A percentile compares a stretch with the other conserved stretches of the same genome.
These are phyloP conservation scores for Pristionchus mayeri DNA, from an alignment of 2,888 invertebrate species.

Conservation along the genomic window DNA sequence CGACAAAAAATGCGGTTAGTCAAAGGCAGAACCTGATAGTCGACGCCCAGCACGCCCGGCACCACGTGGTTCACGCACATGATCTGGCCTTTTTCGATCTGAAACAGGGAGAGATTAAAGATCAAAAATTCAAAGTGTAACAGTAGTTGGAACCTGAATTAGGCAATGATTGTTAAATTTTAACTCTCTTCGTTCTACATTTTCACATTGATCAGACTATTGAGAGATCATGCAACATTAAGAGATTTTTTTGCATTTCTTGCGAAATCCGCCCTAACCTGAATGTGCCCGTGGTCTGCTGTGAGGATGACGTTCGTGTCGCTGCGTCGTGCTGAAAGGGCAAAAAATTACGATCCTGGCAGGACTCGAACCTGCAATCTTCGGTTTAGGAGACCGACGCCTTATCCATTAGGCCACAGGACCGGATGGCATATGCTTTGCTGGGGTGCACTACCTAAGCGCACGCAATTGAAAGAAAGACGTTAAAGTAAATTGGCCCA, in stretches of 20 bases:
- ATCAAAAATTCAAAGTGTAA: neutral
- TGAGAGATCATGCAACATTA: too few species aligned
- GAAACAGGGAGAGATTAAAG: neutral
- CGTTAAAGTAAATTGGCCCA: too few species aligned
- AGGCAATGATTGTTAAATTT: too few species aligned
- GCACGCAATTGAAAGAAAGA: too few species aligned
- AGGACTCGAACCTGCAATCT: slow-evolving; percentile 65
- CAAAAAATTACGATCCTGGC: slow-evolving; percentile 53
- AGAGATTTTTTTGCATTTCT: too few species aligned
- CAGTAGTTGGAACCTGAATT: too few species aligned
- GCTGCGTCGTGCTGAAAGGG: neutral
- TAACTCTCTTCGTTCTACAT: too few species aligned
- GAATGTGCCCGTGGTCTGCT: slow-evolving; percentile 78
- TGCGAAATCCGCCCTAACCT: too few species aligned
- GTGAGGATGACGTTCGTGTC: slow-evolving; percentile 77
- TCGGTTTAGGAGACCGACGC: slow-evolving; percentile 69
- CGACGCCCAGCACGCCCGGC: slow-evolving; percentile 36
- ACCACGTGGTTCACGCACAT: slow-evolving; percentile 45
- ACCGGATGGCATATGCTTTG: slow-evolving; percentile 16
- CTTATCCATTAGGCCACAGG: slow-evolving; percentile 68
- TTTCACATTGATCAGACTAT: too few species aligned
- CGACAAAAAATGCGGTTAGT: neutral
- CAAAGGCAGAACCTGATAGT: slow-evolving; percentile 32
- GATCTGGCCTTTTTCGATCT: slow-evolving; percentile 45
- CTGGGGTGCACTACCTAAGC: neutral